Evolutionary conservation across 1,140 invertebrate genomes (phyloP).

Genomic region (Drosophila hydei): DNA sequence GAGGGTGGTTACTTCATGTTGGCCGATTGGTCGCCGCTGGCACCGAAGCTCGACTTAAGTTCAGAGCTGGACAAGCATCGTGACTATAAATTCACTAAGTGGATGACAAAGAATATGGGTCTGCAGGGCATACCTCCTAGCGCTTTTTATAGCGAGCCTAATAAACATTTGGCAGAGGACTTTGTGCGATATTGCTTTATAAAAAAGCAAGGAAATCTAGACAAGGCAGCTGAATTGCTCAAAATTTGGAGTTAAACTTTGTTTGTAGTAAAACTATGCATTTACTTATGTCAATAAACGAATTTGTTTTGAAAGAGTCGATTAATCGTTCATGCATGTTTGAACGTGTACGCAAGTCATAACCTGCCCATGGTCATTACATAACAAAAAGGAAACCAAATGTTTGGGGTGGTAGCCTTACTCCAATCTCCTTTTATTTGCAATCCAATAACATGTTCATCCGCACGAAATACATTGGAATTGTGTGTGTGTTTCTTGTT

Average conservation of each 20-base stretch:
- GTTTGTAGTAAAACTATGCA: conserved; percentile 8
- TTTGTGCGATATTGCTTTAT: conserved; percentile 97
- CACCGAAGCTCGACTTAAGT: conserved; percentile 87
- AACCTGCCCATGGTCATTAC: conserved; percentile 58
- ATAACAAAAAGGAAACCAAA: conserved; percentile 47
- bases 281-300: conserved; percentile 51
- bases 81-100: conserved; percentile 97
- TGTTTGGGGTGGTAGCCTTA: conserved; percentile 65
- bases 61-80: conserved; percentile 89
- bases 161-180: conserved; percentile 94
- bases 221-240: conserved; percentile 88
- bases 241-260: conserved; percentile 85
- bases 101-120: conserved; percentile 96
- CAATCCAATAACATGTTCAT: conserved; percentile 78
- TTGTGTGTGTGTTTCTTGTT: conserved; percentile 46
- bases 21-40: conserved; percentile 94
- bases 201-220: conserved; percentile 93
- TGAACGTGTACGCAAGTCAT: conserved; percentile 38
- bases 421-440: conserved; percentile 78
- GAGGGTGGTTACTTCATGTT: conserved; percentile 99
- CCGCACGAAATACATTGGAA: conserved; percentile 50
- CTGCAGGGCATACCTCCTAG: conserved; percentile 96
- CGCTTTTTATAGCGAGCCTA: conserved; percentile 93
- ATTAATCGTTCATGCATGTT: conserved; percentile 20
- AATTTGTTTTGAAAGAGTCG: conserved; percentile 36